phyloP scores from a whole-genome alignment of 2,113 vertebrate species.

The Oncorhynchus masou region DNA sequence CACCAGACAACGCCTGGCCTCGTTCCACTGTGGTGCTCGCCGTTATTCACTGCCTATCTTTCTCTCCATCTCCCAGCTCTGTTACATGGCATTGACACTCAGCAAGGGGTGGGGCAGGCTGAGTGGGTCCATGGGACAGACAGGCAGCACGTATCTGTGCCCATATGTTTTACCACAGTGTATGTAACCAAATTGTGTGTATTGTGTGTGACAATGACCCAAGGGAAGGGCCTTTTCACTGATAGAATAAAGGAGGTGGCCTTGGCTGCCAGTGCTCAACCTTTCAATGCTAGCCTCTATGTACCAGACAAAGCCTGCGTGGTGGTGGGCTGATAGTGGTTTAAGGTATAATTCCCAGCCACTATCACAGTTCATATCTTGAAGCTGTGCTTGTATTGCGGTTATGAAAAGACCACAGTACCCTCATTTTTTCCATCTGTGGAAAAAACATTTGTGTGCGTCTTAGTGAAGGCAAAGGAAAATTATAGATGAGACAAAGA shows the following conservation, averaged over 20 bases:
- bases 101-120: neutral
- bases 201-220: conserved; percentile 22
- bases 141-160: conserved; percentile 19
- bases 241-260: neutral
- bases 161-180: conserved; percentile 13
- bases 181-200: conserved; percentile 21
- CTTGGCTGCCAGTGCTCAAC: neutral
- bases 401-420: neutral
- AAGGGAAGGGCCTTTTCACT: neutral
- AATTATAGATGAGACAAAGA: conserved; percentile 5
- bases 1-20: conserved; percentile 37
- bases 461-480: neutral
- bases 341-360: neutral
- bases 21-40: conserved; percentile 5
- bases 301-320: neutral
- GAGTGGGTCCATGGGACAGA: neutral
- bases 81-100: neutral
- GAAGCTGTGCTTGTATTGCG: neutral
- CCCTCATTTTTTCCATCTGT: too few species aligned
- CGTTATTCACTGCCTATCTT: conserved; percentile 45
- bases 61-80: conserved; percentile 5
- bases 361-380: too few species aligned
- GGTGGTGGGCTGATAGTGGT: neutral
- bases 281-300: neutral
- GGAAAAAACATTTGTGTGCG: neutral